Evolutionary conservation across 2,888 invertebrate genomes (phyloP), one percentile per base, ranked within the genome.

Genomic region (Sinodicranocentrus sp.): DNA sequence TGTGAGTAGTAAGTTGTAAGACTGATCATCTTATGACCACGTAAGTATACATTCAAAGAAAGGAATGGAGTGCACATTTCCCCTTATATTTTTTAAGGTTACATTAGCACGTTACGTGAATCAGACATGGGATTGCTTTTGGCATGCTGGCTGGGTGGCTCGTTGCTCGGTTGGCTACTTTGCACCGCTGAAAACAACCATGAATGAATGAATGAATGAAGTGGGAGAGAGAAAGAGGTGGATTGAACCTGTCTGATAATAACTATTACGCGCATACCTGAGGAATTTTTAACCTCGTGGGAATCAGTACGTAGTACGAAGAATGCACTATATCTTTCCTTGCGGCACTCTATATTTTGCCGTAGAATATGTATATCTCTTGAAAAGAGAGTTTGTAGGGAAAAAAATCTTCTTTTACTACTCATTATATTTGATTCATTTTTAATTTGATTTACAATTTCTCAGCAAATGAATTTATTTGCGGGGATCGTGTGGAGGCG

Each of bases 221-320:
- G 6, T 52, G 65, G 61, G 52, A 63, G 54, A 43, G 72, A 57
- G 21, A 72, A 39, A 70, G 79, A 65, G 72, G 79, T 54, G 79
- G 79, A 79, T 72, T 73, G 67, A 82, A 82, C 82, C 72, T 82
- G 75, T 82, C 82, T 82, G 82, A 82, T 82, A 75, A 82, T 82
- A 67, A 33, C 75, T 75, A 76, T 76, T 82, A 70, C 63, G 70
- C 52, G 73, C 82, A 82, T 82, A 82, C 73, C 82, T 82, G 70
- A 61, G 63, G 75, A 82, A 82, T 82, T 82, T 82, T 82, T 82
- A 70, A 82, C 75, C 82, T 75, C 82, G 82, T 82, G 82, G 82
- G 82, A 82, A 82, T 82, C 67, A 68, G 82, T 76, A 75, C 75
- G 57, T 72, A 54, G 21, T 54, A 21, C 54, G n/a, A 19, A 21